Conservation (phyloP, 2,888 invertebrate species). For the Phania funesta region DNA sequence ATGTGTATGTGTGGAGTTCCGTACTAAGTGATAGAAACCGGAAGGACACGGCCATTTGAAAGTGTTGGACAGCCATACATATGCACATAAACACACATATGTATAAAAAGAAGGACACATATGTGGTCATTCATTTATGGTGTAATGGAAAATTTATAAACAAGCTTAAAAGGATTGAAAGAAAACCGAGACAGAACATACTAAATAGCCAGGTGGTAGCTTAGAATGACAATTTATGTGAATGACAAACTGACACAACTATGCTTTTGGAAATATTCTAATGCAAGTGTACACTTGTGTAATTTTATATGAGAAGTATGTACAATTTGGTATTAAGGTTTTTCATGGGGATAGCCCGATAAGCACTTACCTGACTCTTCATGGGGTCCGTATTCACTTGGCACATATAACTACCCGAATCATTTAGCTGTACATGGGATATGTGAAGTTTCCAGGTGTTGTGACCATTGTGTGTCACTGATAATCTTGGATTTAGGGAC, state of each 20-base stretch:
- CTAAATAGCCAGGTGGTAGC: slow-evolving; percentile 65
- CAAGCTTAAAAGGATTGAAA: slow-evolving; percentile 65
- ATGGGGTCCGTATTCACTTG: slow-evolving; percentile 96
- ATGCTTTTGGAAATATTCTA: background rate
- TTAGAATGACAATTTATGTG: slow-evolving; percentile 61
- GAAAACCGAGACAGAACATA: slow-evolving; percentile 62
- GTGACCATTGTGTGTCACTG: slow-evolving; percentile 95
- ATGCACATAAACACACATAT: slow-evolving; percentile 1
- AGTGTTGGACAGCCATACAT: slow-evolving; percentile 54
- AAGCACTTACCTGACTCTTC: slow-evolving; percentile 88
- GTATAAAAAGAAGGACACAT: background rate
- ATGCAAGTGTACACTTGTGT: slow-evolving; percentile 1
- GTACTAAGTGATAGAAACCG: slow-evolving; percentile 53
- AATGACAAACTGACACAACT: slow-evolving; percentile 6
- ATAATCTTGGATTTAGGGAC: slow-evolving; percentile 91
- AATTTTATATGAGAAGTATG: background rate
- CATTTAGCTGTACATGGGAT: slow-evolving; percentile 93
- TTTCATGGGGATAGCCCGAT: slow-evolving; percentile 58
- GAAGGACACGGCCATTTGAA: slow-evolving; percentile 65
- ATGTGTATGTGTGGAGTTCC: background rate
- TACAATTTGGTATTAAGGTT: slow-evolving; percentile 36
- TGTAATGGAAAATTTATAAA: slow-evolving; percentile 65
- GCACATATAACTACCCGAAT: slow-evolving; percentile 96
- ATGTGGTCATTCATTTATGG: slow-evolving; percentile 17
- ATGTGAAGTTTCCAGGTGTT: slow-evolving; percentile 96